These are phyloP conservation scores for Ichneumoninae sp. DNA, from an alignment of 2,888 invertebrate species.

Conservation along the genomic window DNA sequence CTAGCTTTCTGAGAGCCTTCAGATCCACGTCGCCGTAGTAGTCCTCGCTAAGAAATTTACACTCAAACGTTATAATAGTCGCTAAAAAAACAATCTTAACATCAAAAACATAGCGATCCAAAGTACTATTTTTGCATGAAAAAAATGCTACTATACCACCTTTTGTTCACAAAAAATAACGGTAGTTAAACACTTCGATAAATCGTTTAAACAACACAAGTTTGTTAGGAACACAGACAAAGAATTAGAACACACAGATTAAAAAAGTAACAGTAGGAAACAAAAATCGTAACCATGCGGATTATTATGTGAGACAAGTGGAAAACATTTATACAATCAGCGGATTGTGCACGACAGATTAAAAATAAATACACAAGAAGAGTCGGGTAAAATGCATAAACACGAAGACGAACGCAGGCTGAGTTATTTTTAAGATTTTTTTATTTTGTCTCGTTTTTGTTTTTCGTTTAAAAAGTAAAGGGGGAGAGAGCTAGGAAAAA, in stretches of 20 bases:
- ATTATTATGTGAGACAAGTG: constrained; percentile 30
- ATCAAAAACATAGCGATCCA: constrained; percentile 11
- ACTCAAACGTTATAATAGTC: constrained; percentile 50
- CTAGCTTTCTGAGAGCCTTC: constrained; percentile 93
- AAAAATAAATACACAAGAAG: constrained; percentile 24
- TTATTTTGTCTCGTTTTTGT: constrained; percentile 70
- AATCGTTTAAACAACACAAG: constrained; percentile 16
- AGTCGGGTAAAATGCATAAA: constrained; percentile 43
- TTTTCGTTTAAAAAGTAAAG: constrained; percentile 68
- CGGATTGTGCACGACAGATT: constrained; percentile 31
- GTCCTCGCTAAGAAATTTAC: constrained; percentile 89
- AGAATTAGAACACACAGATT: constrained; percentile 46
- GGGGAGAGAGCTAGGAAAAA: constrained; percentile 28
- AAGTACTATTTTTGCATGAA: constrained; percentile 7
- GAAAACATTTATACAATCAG: constrained; percentile 15
- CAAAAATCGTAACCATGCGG: constrained; percentile 50
- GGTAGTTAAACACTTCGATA: constrained; percentile 8
- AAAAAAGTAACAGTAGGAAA: neutral
- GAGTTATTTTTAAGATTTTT: constrained; percentile 70
- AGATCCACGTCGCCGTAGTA: constrained; percentile 96
- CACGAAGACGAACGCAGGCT: constrained; percentile 48
- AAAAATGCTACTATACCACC: neutral
- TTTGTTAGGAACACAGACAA: constrained; percentile 48
- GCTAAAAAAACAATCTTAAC: constrained; percentile 11
- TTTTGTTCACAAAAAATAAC: neutral